phyloP scores from a whole-genome alignment of 2,888 invertebrate genomes.

The Macroteleia sp. region DNA sequence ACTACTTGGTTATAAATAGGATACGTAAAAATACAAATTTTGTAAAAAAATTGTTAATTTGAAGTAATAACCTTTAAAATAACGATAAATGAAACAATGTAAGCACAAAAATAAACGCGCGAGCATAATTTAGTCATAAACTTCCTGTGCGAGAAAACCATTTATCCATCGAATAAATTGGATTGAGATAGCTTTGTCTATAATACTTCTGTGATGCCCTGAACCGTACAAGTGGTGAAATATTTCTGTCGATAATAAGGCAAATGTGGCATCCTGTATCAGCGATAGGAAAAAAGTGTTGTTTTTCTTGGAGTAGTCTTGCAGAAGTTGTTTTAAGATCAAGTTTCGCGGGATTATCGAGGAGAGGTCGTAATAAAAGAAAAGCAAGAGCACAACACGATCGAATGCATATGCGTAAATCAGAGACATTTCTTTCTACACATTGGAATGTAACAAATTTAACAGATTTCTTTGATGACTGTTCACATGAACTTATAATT shows the following conservation, averaged over 20 bases:
- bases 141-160: too few species aligned
- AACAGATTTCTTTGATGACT: conserved; percentile 26
- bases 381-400: conserved; percentile 38
- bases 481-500: conserved; percentile 12
- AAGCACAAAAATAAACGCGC: too few species aligned
- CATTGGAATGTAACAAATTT: conserved; percentile 48
- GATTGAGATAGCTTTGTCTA: background rate
- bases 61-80: too few species aligned
- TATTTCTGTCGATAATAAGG: conserved; percentile 49
- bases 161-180: too few species aligned
- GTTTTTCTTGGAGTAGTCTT: conserved; percentile 28
- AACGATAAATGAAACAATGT: too few species aligned
- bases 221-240: conserved; percentile 4
- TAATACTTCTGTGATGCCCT: background rate
- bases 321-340: conserved; percentile 56
- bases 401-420: conserved; percentile 41
- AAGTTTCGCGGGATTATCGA: conserved; percentile 59
- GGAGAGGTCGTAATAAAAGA: conserved; percentile 52
- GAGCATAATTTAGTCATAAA: too few species aligned
- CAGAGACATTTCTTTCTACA: conserved; percentile 35
- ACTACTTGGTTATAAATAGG: background rate
- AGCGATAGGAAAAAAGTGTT: conserved; percentile 40
- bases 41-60: too few species aligned
- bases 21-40: too few species aligned
- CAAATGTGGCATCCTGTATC: conserved; percentile 34